Conservation (phyloP, 2,113 vertebrate genomes). For the Petaurus breviceps region DNA sequence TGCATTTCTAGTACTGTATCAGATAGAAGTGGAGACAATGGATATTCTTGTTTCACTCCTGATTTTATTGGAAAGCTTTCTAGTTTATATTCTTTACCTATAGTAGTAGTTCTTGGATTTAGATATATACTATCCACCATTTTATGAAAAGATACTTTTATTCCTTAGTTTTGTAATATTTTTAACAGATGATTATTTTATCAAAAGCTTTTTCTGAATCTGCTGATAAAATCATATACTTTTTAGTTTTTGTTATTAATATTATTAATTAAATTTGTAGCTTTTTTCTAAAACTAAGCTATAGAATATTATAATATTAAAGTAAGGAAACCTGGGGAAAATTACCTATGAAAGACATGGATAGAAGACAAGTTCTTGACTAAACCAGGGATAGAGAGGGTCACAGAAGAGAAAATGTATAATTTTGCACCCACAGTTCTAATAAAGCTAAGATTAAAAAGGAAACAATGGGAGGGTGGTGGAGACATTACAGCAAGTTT, state of each 20-base stretch:
- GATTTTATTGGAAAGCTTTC: background rate
- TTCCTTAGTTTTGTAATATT: background rate
- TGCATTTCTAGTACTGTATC: background rate
- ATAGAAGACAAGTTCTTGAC: background rate
- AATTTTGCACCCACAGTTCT: background rate
- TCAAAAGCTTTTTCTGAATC: background rate
- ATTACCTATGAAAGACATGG: background rate
- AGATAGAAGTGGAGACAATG: background rate
- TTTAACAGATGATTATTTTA: background rate
- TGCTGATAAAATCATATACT: background rate
- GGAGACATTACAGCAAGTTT: background rate
- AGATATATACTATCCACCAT: background rate
- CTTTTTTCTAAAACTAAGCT: background rate
- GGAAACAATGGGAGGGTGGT: background rate
- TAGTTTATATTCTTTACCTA: background rate
- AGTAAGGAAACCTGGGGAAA: background rate
- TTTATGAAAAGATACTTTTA: background rate
- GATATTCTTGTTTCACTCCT: background rate
- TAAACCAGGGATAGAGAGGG: background rate
- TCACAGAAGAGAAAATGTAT: background rate
- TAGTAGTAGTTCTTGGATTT: background rate
- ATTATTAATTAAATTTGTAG: background rate
- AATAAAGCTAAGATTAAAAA: background rate
- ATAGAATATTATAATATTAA: background rate
- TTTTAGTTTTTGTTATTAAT: background rate